Evolutionary conservation across 2,797 vertebrate genomes (phyloP).

Genomic region (Pterois miles): DNA sequence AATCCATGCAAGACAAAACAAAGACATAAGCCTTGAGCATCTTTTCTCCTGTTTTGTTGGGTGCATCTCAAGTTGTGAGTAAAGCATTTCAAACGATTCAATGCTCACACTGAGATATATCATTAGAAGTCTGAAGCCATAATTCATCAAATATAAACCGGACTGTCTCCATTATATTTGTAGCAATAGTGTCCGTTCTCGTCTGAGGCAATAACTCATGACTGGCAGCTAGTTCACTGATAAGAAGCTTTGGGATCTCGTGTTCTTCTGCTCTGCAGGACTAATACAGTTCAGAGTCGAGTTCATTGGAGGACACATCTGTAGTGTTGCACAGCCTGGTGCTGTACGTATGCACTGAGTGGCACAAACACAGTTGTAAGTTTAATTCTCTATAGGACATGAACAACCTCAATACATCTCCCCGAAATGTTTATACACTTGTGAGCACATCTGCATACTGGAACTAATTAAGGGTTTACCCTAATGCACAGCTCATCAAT

Average conservation of each 20-base stretch:
- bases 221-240: conserved; percentile 34
- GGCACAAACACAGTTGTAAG: not conserved
- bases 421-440: not conserved
- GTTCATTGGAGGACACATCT: conserved; percentile 22
- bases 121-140: conserved; percentile 4
- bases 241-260: conserved; percentile 31
- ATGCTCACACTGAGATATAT: not conserved
- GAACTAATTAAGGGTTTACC: not conserved
- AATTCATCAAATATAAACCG: conserved; percentile 33
- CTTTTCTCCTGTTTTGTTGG: not conserved
- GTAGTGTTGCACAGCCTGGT: not conserved
- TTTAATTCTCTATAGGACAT: not conserved
- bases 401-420: not conserved
- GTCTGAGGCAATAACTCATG: conserved; percentile 23
- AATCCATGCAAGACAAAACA: conserved; percentile 26
- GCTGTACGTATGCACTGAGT: not conserved
- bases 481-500: not conserved
- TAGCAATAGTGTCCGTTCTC: conserved; percentile 9
- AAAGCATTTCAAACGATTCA: not conserved
- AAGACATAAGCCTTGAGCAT: not conserved
- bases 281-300: conserved; percentile 2
- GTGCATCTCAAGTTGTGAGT: not conserved
- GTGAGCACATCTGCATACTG: not conserved
- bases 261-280: conserved; percentile 26
- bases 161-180: conserved; percentile 21